phyloP scores from a whole-genome alignment of 2,797 vertebrate genomes.

The Perodicticus potto region DNA sequence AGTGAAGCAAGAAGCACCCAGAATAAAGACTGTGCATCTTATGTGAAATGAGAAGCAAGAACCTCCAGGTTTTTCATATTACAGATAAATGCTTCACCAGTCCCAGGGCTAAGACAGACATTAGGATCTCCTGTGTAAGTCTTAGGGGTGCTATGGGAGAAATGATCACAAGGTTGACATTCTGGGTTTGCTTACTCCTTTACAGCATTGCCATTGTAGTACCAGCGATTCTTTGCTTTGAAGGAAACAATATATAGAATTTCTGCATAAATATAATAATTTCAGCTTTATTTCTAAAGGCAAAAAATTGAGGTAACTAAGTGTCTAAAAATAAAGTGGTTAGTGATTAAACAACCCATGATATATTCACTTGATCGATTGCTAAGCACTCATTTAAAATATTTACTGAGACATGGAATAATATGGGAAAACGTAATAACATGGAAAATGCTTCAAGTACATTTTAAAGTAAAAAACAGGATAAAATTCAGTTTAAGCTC shows the following conservation, averaged over 20 bases:
- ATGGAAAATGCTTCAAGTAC: constrained; percentile 43
- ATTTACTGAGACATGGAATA: constrained; percentile 40
- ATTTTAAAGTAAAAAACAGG: constrained; percentile 37
- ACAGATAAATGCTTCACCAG: not conserved
- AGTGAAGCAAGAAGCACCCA: not conserved
- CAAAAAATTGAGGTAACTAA: not conserved
- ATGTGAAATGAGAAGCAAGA: constrained; percentile 46
- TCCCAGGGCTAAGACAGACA: not conserved
- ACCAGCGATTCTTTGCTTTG: not conserved
- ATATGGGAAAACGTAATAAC: constrained; percentile 10
- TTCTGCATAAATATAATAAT: constrained; percentile 23
- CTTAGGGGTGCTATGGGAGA: not conserved
- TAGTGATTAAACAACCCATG: constrained; percentile 43
- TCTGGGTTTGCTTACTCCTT: not conserved
- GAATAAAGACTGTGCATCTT: constrained; percentile 1
- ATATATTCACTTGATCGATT: constrained; percentile 31
- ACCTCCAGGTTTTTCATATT: not conserved
- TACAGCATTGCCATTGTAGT: constrained; percentile 22
- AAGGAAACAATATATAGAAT: not conserved
- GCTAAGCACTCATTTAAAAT: constrained; percentile 47
- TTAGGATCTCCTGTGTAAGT: not conserved
- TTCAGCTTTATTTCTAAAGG: constrained; percentile 47
- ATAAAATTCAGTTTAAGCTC: constrained; percentile 48
- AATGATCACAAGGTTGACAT: not conserved
- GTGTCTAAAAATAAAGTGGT: constrained; percentile 7